These are phyloP conservation scores for Synanceia verrucosa DNA, from an alignment of 2,797 vertebrate genomes.

Conservation along the genomic window DNA sequence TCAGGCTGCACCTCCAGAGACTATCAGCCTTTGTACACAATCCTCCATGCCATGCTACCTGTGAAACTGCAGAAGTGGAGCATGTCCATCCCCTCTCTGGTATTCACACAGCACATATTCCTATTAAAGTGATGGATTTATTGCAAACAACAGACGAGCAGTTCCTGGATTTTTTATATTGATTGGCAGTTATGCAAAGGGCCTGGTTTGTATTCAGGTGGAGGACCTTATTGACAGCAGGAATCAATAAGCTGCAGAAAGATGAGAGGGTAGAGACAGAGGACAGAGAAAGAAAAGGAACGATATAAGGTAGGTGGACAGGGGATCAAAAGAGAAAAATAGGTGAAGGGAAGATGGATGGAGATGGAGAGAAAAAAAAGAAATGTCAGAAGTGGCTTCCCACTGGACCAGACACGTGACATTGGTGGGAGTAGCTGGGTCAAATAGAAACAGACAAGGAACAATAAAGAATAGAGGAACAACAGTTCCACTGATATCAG, in stretches of 20 bases:
- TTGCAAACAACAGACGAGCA: not conserved
- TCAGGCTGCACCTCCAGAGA: slow-evolving; percentile 9
- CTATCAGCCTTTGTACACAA: not conserved
- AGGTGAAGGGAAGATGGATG: slow-evolving; percentile 16
- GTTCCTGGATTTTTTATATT: slow-evolving; percentile 34
- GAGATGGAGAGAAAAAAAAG: slow-evolving; percentile 10
- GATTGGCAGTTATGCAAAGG: slow-evolving; percentile 61
- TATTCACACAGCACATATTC: not conserved
- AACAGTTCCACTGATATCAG: slow-evolving; percentile 19
- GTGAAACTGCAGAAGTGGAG: slow-evolving; percentile 34
- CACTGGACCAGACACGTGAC: slow-evolving; percentile 18
- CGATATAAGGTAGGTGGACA: not conserved
- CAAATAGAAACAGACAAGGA: slow-evolving; percentile 24
- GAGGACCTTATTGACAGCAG: slow-evolving; percentile 53
- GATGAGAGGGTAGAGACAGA: slow-evolving; percentile 51
- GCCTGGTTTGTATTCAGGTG: slow-evolving; percentile 64
- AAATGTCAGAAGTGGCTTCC: slow-evolving; percentile 22
- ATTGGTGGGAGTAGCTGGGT: not conserved
- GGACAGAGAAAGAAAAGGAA: slow-evolving; percentile 22
- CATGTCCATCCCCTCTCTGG: not conserved
- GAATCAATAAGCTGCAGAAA: slow-evolving; percentile 62
- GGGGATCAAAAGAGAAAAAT: slow-evolving; percentile 33
- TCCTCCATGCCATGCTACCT: slow-evolving; percentile 8
- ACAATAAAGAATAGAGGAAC: slow-evolving; percentile 24
- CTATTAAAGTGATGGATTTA: slow-evolving; percentile 22